phyloP scores from a whole-genome alignment of 92 coral and sea anemone genomes.

The Diadumene lineata region DNA sequence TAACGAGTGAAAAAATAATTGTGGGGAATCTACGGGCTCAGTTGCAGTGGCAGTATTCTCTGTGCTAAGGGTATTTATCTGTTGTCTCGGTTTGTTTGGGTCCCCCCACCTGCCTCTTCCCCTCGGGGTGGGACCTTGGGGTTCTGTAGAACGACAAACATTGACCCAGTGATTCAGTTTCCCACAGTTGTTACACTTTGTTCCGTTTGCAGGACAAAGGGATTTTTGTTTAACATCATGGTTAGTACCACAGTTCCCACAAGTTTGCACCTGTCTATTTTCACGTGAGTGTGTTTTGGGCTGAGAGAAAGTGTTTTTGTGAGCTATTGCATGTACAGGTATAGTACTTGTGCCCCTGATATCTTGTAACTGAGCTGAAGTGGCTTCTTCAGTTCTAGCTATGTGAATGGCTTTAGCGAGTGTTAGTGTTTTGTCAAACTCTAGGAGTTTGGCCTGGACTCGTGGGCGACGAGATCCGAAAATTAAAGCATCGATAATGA shows the following conservation, averaged over 20 bases:
- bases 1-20: constrained; percentile 50
- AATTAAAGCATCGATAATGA: not conserved
- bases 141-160: constrained; percentile 43
- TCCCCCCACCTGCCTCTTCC: not conserved
- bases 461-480: constrained; percentile 30
- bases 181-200: constrained; percentile 38
- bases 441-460: constrained; percentile 46
- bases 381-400: constrained; percentile 55
- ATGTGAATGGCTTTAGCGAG: constrained; percentile 44
- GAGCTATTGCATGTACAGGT: constrained; percentile 20
- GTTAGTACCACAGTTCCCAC: not conserved
- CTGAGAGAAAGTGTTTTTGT: not conserved
- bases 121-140: not conserved
- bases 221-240: not conserved
- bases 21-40: constrained; percentile 31
- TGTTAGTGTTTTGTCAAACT: constrained; percentile 17
- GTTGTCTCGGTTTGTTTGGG: not conserved
- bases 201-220: not conserved
- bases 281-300: not conserved
- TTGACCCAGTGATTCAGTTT: constrained; percentile 48
- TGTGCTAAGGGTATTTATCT: constrained; percentile 5
- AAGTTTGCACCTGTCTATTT: not conserved
- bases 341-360: constrained; percentile 18
- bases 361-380: constrained; percentile 38
- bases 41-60: not conserved